A percentile compares a stretch with the other conserved stretches of the same genome.
phyloP scores from a whole-genome alignment of 2,888 invertebrate species.

The Hymenopus coronatus region DNA sequence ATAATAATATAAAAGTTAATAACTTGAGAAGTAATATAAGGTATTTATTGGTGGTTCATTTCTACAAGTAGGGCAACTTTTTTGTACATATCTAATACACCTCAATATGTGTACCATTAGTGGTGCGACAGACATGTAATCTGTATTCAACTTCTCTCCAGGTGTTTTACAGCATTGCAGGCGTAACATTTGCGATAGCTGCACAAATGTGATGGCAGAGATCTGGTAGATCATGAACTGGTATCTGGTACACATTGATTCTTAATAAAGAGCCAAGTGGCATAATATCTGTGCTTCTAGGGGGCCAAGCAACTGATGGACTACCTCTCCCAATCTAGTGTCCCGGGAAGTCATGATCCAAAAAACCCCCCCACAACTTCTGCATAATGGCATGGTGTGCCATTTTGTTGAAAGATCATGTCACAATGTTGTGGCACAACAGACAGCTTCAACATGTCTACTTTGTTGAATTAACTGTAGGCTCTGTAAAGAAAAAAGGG shows the following conservation, averaged over 20 bases:
- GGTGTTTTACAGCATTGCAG: not conserved
- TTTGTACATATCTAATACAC: not conserved
- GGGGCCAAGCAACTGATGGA: not conserved
- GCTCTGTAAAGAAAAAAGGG: no score
- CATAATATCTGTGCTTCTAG: not conserved
- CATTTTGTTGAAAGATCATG: not conserved
- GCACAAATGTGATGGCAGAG: not conserved
- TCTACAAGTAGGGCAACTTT: not conserved
- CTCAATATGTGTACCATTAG: not conserved
- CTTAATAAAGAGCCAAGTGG: not conserved
- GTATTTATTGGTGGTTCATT: not conserved
- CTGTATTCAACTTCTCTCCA: not conserved
- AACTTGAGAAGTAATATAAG: not conserved
- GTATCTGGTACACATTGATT: constrained; percentile 3
- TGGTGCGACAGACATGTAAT: not conserved
- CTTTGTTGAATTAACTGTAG: no score
- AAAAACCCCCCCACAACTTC: not conserved
- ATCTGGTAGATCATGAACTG: constrained; percentile 8
- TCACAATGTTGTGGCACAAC: not conserved
- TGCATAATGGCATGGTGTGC: not conserved
- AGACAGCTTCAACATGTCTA: no score
- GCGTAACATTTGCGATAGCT: not conserved
- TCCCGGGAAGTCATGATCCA: not conserved
- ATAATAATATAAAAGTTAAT: not conserved
- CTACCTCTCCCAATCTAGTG: not conserved